Base-by-base conservation (phyloP, 2,888 invertebrate genomes). In the Elysia crispata region DNA sequence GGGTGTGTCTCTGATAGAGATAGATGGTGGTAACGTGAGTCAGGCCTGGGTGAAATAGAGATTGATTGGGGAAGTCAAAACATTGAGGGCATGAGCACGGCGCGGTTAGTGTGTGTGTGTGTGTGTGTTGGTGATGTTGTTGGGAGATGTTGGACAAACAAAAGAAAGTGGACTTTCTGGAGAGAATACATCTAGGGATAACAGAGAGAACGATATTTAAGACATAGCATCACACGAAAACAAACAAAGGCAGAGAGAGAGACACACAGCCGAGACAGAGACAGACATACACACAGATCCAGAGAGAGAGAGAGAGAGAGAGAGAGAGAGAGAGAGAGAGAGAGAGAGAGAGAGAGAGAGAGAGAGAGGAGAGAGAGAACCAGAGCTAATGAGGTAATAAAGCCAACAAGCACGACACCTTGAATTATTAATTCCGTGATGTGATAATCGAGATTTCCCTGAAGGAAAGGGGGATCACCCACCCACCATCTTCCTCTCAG, bases 201-300 rank as follows among this genome's bases (percentile, higher is more conserved):
- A 28, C 62, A n/a, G 5, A 6, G 41, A 41, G 41, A 11, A 41
- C 3, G 41, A 11, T 41, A 41, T 41, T 6, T 41, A 41, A 11
- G 41, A 11, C 41, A 41, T 11, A 41, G 11, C 5, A 6, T 3
- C 41, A 41, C 41, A 41, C 41, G 41, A 41, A 41, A 41, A 41
- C 11, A 11, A 41, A 41, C 41, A 41, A n/a, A n/a, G 41, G 41
- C 5, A 41, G 41, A 41, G 41, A 41, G 3, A 41, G 41, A 41
- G 41, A 41, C 11, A 41, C 5, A 41, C 3, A 41, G 41, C 3
- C 30, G 75, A 60, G 60, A 60, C 62, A 57, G 67, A 69, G 67
- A 67, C 20, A 75, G 67, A 41, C 33, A 31, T 64, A 64, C 25
- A 77, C 31, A 77, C 54, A 77, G 69, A 77, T 23, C 30, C 57